Percentiles rank a stretch among this genome's conserved stretches.
These are phyloP conservation scores for Barypeithes pellucidus DNA, from an alignment of 2,888 invertebrate genomes.

Conservation along the genomic window DNA sequence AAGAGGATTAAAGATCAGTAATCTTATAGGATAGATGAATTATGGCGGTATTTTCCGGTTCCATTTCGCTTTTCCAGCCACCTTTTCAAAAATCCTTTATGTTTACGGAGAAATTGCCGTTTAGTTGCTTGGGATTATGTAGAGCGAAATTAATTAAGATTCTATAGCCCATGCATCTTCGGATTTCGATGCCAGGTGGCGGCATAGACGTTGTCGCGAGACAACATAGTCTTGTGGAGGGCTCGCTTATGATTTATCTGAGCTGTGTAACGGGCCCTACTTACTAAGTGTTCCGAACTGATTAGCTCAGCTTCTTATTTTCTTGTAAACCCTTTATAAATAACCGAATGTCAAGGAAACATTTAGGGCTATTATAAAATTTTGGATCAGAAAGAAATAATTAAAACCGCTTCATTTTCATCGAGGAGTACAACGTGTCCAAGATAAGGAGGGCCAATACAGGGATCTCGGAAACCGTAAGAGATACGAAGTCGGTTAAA, in stretches of 20 bases:
- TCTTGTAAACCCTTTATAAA: conserved; percentile 16
- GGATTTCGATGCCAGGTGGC: conserved; percentile 67
- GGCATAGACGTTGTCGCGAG: conserved; percentile 54
- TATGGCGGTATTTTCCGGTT: conserved; percentile 75
- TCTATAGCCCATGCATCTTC: conserved; percentile 71
- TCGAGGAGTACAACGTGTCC: no score
- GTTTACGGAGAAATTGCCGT: conserved; percentile 71
- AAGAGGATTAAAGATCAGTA: conserved; percentile 85
- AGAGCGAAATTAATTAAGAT: conserved; percentile 71
- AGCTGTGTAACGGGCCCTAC: conserved; percentile 47
- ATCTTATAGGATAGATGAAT: conserved; percentile 81
- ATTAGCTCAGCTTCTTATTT: conserved; percentile 25
- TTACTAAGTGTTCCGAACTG: conserved; percentile 45
- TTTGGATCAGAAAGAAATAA: no score
- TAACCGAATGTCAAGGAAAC: neutral
- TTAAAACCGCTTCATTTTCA: no score
- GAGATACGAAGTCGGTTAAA: no score
- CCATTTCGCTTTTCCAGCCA: conserved; percentile 65
- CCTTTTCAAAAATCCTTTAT: conserved; percentile 70
- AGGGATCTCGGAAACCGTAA: no score
- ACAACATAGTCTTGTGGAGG: conserved; percentile 48
- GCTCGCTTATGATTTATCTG: conserved; percentile 54
- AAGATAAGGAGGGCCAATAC: no score
- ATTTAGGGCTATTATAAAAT: neutral
- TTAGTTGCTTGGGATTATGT: conserved; percentile 71